Percentiles rank a stretch among this genome's conserved stretches.
These are phyloP conservation scores for Bombus picipes DNA, from an alignment of 1,140 invertebrate species.

Conservation along the genomic window DNA sequence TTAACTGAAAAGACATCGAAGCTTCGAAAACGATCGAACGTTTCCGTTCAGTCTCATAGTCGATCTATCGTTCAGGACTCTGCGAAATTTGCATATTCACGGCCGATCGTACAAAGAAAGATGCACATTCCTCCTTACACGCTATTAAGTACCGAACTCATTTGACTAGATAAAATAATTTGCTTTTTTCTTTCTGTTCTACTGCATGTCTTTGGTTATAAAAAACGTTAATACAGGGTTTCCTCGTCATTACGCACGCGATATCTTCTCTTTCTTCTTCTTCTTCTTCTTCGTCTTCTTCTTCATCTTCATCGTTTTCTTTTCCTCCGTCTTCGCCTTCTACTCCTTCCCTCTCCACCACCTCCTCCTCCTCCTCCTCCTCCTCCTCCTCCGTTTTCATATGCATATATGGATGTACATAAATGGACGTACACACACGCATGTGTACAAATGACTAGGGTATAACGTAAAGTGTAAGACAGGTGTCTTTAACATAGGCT, in stretches of 20 bases:
- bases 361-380: neutral
- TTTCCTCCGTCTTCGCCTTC: neutral
- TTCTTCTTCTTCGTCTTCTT: neutral
- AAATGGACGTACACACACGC: constrained; percentile 51
- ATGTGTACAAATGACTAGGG: constrained; percentile 80
- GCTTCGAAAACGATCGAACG: constrained; percentile 11
- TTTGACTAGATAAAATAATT: constrained; percentile 82
- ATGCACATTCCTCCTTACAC: constrained; percentile 81
- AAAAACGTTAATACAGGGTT: constrained; percentile 56
- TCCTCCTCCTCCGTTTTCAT: constrained; percentile 36
- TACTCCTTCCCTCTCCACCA: neutral
- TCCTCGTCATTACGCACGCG: constrained; percentile 34
- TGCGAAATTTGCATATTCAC: neutral
- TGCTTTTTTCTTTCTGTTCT: constrained; percentile 51
- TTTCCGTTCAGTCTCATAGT: constrained; percentile 21
- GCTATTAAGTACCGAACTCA: constrained; percentile 80
- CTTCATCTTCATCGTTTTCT: neutral
- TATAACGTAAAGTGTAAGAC: constrained; percentile 73
- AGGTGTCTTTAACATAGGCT: constrained; percentile 67
- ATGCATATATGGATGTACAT: constrained; percentile 70
- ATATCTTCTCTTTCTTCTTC: neutral
- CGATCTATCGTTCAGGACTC: neutral
- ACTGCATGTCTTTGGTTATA: constrained; percentile 76
- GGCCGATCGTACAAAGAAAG: constrained; percentile 61
- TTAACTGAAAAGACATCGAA: neutral